A percentile compares a stretch with the other conserved stretches of the same genome.
Evolutionary conservation across 2,888 invertebrate genomes (phyloP).

Genomic region (Apamea monoglypha): DNA sequence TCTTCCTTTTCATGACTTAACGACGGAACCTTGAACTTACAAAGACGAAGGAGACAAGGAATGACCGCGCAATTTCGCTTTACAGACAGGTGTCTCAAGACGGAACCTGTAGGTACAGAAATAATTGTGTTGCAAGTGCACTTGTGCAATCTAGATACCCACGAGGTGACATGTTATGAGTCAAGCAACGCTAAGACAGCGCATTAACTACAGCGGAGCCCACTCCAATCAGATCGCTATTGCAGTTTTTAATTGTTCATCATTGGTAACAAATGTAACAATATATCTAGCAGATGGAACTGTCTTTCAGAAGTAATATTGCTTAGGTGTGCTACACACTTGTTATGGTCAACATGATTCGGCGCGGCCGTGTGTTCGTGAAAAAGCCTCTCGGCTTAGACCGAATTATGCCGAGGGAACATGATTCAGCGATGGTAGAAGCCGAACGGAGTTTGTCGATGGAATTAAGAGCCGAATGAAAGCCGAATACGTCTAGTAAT

Average conservation of each 20-base stretch:
- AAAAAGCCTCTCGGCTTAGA: not conserved
- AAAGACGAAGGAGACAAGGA: not conserved
- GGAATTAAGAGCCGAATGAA: not conserved
- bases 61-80: not conserved
- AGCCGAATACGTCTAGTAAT: not conserved
- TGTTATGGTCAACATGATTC: not conserved
- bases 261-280: not conserved
- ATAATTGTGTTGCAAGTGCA: not conserved
- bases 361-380: not conserved
- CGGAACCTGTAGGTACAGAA: not conserved
- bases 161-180: not conserved
- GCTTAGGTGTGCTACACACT: not conserved
- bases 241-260: not conserved
- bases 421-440: not conserved
- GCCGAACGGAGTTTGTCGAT: not conserved
- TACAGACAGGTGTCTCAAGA: not conserved
- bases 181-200: not conserved
- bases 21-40: not conserved
- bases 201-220: not conserved
- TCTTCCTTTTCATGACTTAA: not conserved
- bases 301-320: not conserved
- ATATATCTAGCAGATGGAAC: not conserved
- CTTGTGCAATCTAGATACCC: not conserved
- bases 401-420: not conserved
- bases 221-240: not conserved